Evolutionary conservation across 2,888 invertebrate genomes (phyloP), one percentile per base, ranked within the genome.

Genomic region (Noctua fimbriata): DNA sequence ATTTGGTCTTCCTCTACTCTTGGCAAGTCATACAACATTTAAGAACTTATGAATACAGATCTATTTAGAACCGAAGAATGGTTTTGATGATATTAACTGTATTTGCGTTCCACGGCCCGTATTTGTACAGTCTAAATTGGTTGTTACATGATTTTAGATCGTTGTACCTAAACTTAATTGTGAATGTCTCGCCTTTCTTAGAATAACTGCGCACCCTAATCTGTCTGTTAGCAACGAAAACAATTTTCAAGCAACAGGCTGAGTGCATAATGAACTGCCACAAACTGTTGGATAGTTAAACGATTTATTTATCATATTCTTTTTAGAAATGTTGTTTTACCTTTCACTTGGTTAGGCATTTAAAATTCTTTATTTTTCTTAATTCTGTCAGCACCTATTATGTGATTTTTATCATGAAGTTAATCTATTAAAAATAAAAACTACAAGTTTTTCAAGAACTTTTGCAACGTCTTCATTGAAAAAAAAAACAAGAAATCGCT

Each of bases 211-310:
- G 14, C 52, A 79, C 77, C 80, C 77, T 69, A 72, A 24, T 10
- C 73, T 41, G 66, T 58, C 41, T 49, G 75, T 63, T 73, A 79
- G 85, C 83, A 76, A 78, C 72, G 83, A 79, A 85, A 89, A 86
- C 81, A 86, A 87, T 87, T 87, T 79, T 70, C 79, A 58, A 87
- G 91, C 91, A 92, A 92, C 92, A 92, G 90, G 92, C 90, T 47
- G 73, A 74, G 83, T 85, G 78, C 83, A 82, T 86, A 87, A 84
- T 81, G 72, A 85, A 32, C 78, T 77, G 73, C 55, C 73, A 69
- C 52, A 58, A 74, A 82, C 73, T 72, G 73, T 76, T 85, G 69
- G 18, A 36, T 55, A 47, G 32, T 49, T 63, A 24, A 58, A 73
- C 5, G 36, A 79, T 41, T 18, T 4, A 73, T 67, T 74, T 44